phyloP scores from a whole-genome alignment of 2,797 vertebrate species.

The Cossypha dichroa region DNA sequence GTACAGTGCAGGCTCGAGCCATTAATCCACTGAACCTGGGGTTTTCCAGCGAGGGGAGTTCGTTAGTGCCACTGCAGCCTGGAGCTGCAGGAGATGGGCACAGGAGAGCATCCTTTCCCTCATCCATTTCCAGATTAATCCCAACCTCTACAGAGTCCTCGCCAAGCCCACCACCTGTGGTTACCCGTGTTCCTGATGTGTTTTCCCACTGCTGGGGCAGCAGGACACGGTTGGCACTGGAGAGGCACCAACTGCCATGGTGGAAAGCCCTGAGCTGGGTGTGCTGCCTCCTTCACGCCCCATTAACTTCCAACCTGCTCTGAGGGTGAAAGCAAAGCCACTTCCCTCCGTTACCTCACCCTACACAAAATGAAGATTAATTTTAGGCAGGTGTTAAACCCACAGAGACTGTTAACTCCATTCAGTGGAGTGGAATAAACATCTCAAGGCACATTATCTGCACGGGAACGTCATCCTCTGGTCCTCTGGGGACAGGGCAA shows the following conservation, averaged over 20 bases:
- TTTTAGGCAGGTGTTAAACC: conserved; percentile 21
- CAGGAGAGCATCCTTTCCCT: background rate
- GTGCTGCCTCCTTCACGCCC: fast-evolving
- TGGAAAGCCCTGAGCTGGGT: background rate
- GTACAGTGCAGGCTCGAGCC: conserved; percentile 21
- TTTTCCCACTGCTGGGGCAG: fast-evolving
- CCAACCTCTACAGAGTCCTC: background rate
- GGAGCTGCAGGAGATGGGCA: background rate
- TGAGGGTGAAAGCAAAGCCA: background rate
- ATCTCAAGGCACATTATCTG: background rate
- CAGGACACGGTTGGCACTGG: fast-evolving
- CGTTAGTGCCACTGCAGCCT: background rate
- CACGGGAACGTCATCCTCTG: background rate
- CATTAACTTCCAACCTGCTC: background rate
- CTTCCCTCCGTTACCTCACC: background rate
- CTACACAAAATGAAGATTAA: background rate
- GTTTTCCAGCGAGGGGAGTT: background rate
- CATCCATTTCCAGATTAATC: background rate
- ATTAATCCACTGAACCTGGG: background rate
- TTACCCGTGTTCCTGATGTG: fast-evolving
- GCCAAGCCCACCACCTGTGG: fast-evolving
- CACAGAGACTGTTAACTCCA: background rate
- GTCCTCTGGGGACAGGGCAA: background rate
- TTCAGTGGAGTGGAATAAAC: background rate
- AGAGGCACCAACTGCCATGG: background rate